Percentiles rank a stretch among this genome's conserved stretches.
phyloP scores from a whole-genome alignment of 2,888 invertebrate genomes.

The Arctia plantaginis region DNA sequence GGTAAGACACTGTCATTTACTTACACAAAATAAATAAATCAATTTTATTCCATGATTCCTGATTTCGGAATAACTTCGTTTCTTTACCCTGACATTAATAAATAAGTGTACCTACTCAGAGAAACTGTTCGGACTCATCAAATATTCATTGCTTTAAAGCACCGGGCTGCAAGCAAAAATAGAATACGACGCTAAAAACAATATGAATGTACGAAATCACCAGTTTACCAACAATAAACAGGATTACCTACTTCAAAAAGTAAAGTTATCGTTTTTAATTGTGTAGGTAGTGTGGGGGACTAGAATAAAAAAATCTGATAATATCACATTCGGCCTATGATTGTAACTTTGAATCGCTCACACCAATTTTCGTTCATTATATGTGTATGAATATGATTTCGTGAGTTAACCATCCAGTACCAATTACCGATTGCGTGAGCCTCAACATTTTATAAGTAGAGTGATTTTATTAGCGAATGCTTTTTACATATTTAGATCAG shows the following conservation, averaged over 20 bases:
- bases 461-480: constrained; percentile 17
- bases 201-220: constrained; percentile 1
- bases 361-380: constrained; percentile 18
- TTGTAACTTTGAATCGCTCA: constrained; percentile 1
- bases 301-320: background rate
- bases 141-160: constrained; percentile 36
- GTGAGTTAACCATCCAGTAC: constrained; percentile 35
- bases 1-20: background rate
- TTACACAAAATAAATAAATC: background rate
- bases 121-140: constrained; percentile 28
- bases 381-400: constrained; percentile 33
- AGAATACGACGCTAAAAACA: background rate
- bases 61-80: background rate
- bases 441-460: constrained; percentile 26
- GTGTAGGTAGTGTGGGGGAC: background rate
- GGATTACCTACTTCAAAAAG: background rate
- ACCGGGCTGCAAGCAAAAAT: constrained; percentile 18
- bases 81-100: background rate
- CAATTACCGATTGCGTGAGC: constrained; percentile 48
- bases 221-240: background rate
- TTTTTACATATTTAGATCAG: background rate
- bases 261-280: background rate
- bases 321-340: background rate
- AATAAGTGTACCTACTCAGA: background rate
- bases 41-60: background rate